phyloP scores from a whole-genome alignment of 2,113 vertebrate genomes.

The Grus americana region DNA sequence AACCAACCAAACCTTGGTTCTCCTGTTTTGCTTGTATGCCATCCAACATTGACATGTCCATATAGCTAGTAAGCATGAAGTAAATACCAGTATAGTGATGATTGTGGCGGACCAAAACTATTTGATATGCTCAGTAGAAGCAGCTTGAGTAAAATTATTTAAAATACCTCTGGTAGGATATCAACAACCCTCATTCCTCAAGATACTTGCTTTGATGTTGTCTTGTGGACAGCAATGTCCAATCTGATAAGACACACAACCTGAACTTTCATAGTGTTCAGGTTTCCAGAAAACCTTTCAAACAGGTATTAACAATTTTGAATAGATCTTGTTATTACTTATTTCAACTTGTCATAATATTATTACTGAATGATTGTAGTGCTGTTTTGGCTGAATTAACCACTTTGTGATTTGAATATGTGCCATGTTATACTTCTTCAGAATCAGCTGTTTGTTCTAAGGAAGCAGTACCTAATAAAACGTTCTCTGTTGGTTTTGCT shows the following conservation, averaged over 20 bases:
- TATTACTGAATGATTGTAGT: neutral
- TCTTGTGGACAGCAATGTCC: neutral
- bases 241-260: fast-evolving
- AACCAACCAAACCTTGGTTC: neutral
- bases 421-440: neutral
- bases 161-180: neutral
- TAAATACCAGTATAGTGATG: neutral
- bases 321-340: neutral
- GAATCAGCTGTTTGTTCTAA: neutral
- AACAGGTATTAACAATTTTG: neutral
- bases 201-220: neutral
- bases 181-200: neutral
- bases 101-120: neutral
- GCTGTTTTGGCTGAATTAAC: neutral
- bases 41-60: too few relatives aligned
- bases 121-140: neutral
- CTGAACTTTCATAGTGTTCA: neutral
- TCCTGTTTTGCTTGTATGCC: neutral
- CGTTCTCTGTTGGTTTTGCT: neutral
- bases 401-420: neutral
- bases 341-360: neutral
- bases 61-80: neutral
- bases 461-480: neutral
- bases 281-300: neutral
- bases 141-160: neutral